Percentiles rank a stretch among this genome's conserved stretches.
These are phyloP conservation scores for Poicephalus meyeri DNA, from an alignment of 2,113 vertebrate species.

Conservation along the genomic window DNA sequence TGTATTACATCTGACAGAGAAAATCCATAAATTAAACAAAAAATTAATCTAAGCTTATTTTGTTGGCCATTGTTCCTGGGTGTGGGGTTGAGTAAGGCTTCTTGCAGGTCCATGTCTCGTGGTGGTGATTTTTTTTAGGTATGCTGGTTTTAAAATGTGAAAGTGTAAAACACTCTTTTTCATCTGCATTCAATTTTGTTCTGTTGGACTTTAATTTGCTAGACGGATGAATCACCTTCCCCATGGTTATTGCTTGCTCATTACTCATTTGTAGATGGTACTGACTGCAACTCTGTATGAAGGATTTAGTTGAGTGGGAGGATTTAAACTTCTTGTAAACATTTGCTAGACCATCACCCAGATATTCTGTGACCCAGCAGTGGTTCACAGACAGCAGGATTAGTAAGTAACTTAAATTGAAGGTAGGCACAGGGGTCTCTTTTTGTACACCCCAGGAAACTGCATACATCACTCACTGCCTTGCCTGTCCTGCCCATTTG, in stretches of 20 bases:
- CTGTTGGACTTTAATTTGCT: conserved; percentile 25
- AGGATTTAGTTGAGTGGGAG: background rate
- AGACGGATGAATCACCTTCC: conserved; percentile 20
- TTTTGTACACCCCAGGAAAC: background rate
- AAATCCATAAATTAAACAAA: background rate
- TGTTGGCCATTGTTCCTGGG: background rate
- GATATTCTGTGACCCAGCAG: background rate
- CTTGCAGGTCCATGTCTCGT: background rate
- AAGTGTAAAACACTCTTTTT: background rate
- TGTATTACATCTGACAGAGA: background rate
- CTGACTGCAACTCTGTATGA: background rate
- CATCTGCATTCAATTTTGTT: background rate
- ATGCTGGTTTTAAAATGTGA: background rate
- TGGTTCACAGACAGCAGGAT: background rate
- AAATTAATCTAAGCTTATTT: background rate
- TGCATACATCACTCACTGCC: background rate
- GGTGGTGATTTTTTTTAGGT: background rate
- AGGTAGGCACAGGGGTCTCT: background rate
- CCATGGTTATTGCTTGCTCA: background rate
- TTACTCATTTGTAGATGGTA: background rate
- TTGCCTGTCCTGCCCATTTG: background rate
- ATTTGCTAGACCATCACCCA: background rate
- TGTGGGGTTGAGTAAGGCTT: background rate
- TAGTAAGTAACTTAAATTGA: background rate
- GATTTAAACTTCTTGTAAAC: background rate